Evolutionary conservation across 2,797 vertebrate species (phyloP), one percentile per base, ranked within the genome.

Genomic region (Karalla daura): DNA sequence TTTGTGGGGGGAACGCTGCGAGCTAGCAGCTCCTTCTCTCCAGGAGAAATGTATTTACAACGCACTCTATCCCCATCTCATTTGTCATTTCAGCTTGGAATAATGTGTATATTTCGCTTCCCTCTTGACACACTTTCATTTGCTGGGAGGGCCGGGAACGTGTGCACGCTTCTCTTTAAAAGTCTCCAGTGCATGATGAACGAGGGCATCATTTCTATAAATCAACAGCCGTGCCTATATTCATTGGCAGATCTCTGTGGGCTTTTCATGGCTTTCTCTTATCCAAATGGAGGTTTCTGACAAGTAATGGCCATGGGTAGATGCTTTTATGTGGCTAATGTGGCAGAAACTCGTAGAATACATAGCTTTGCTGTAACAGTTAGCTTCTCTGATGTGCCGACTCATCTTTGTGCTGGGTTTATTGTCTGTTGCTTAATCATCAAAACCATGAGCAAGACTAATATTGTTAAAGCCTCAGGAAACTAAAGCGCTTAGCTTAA

Each of bases 41-140:
- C 36, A 17, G 49, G 70, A 82, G 60, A 74, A 90, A 84, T 86
- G 63, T 90, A 88, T 91, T 89, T 86, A 86, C 87, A 83, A 73
- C 62, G 2, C 67, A 27, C 63, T 76, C 82, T n/a, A 59, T 71
- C 43, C 65, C 23, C 47, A 20, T 76, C 81, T 80, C 80, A 76
- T 90, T 87, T 85, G 88, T 92, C 89, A 89, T 80, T 80, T 58
- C 70, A 66, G 78, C 64, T 44, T 66, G 67, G 70, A 76, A 83
- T 85, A 81, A 81, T 75, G 70, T 81, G 78, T 86, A 49, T 85
- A 76, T 85, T 81, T 85, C 23, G 63, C 71, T 50, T 82, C 81
- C 61, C 59, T 74, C 64, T 52, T 73, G 68, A 86, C 84, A 87
- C 67, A 39, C 66, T 88, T 81, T 85, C 61, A 83, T 87, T 88